phyloP scores from a whole-genome alignment of 2,113 vertebrate genomes.

The Gopherus evgoodei region DNA sequence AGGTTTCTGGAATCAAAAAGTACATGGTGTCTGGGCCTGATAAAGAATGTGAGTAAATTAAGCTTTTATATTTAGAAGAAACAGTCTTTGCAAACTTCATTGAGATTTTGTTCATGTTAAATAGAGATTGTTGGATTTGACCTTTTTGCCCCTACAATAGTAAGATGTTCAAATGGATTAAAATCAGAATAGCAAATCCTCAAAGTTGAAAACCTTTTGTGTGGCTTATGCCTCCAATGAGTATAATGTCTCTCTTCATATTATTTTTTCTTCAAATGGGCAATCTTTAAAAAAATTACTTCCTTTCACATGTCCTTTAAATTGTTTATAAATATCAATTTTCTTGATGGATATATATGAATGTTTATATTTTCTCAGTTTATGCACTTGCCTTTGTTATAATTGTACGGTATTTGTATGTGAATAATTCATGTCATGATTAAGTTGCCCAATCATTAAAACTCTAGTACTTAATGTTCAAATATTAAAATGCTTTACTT shows the following conservation, averaged over 20 bases:
- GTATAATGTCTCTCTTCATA: neutral
- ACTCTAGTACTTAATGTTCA: slow-evolving; percentile 26
- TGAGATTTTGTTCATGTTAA: neutral
- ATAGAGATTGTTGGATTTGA: neutral
- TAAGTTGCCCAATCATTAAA: slow-evolving; percentile 17
- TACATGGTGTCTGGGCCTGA: neutral
- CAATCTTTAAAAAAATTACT: rapidly evolving
- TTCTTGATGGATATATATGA: neutral
- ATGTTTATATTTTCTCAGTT: neutral
- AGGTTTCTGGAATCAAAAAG: slow-evolving; percentile 6
- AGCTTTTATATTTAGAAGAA: neutral
- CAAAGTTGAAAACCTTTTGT: neutral
- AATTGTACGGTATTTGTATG: slow-evolving; percentile 17
- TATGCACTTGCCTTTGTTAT: neutral
- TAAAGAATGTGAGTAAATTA: neutral
- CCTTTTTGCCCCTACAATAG: neutral
- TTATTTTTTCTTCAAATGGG: neutral
- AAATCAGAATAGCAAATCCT: neutral
- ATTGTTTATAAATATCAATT: neutral
- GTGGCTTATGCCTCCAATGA: neutral
- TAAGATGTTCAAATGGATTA: neutral
- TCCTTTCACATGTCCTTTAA: neutral
- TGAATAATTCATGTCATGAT: slow-evolving; percentile 36
- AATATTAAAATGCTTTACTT: slow-evolving; percentile 24
- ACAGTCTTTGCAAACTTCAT: neutral